A percentile compares a stretch with the other conserved stretches of the same genome.
Conservation (phyloP, 2,113 vertebrate genomes). For the Regulus satrapa region DNA sequence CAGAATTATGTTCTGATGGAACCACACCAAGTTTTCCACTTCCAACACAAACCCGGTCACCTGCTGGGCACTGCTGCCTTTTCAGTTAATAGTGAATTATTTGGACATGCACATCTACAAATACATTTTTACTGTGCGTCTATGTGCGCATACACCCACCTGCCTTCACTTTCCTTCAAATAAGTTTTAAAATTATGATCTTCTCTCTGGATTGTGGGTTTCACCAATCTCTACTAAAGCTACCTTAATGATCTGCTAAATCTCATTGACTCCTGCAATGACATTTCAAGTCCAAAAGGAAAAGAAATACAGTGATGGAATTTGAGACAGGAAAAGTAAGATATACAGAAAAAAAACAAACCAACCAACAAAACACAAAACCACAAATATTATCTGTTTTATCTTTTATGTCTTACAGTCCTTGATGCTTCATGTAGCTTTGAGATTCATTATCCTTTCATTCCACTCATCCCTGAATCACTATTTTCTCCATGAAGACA, state of each 20-base stretch:
- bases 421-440: not conserved
- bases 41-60: not conserved
- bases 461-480: not conserved
- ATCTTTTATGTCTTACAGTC: not conserved
- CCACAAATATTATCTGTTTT: fast-evolving
- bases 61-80: not conserved
- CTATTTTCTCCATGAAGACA: fast-evolving
- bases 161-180: not conserved
- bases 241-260: not conserved
- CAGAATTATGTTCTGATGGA: not conserved
- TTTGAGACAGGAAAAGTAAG: not conserved
- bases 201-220: not conserved
- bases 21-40: not conserved
- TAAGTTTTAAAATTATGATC: not conserved
- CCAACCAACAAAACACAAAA: too few relatives aligned
- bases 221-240: not conserved
- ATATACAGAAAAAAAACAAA: not conserved
- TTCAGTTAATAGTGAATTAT: not conserved
- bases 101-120: not conserved
- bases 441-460: not conserved
- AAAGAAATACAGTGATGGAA: not conserved
- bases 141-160: fast-evolving
- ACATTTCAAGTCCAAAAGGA: not conserved
- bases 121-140: not conserved
- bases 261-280: not conserved